These are phyloP conservation scores for Ichneumoninae sp. DNA, from an alignment of 2,888 invertebrate genomes.

Conservation along the genomic window DNA sequence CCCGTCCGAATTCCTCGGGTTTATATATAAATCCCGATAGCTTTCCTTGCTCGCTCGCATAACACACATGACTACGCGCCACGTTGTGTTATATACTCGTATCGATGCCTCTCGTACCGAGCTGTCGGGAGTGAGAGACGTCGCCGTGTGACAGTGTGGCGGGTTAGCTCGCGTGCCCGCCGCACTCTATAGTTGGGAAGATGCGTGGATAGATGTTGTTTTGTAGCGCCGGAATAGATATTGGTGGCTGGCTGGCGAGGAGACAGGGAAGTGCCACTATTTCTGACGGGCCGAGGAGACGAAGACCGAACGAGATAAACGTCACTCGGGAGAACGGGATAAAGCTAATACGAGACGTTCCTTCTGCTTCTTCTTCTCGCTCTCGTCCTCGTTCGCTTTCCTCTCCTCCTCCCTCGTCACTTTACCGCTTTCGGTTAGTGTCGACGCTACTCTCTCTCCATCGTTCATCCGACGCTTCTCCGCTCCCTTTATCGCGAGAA, in stretches of 20 bases:
- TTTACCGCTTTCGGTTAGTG: conserved; percentile 52
- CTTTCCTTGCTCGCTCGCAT: conserved; percentile 52
- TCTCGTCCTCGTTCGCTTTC: conserved; percentile 66
- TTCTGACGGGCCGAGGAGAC: conserved; percentile 81
- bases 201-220: conserved; percentile 82
- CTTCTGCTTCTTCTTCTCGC: conserved; percentile 45
- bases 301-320: conserved; percentile 67
- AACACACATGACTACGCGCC: conserved; percentile 4
- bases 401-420: conserved; percentile 57
- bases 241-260: conserved; percentile 85
- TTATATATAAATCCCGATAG: conserved; percentile 77
- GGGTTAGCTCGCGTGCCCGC: conserved; percentile 63
- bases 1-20: conserved; percentile 17
- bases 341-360: conserved; percentile 41
- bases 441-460: conserved; percentile 43
- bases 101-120: conserved; percentile 39
- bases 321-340: conserved; percentile 57
- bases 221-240: conserved; percentile 85
- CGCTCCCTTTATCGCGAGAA: conserved; percentile 34
- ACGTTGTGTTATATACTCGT: conserved; percentile 28
- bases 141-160: conserved; percentile 49
- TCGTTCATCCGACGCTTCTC: conserved; percentile 1
- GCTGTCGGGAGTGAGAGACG: neutral
- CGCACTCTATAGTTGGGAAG: conserved; percentile 49
- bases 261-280: conserved; percentile 84